Percentiles rank a stretch among this genome's conserved stretches.
phyloP scores from a whole-genome alignment of 1,140 invertebrate species.

The Gryon sp. region DNA sequence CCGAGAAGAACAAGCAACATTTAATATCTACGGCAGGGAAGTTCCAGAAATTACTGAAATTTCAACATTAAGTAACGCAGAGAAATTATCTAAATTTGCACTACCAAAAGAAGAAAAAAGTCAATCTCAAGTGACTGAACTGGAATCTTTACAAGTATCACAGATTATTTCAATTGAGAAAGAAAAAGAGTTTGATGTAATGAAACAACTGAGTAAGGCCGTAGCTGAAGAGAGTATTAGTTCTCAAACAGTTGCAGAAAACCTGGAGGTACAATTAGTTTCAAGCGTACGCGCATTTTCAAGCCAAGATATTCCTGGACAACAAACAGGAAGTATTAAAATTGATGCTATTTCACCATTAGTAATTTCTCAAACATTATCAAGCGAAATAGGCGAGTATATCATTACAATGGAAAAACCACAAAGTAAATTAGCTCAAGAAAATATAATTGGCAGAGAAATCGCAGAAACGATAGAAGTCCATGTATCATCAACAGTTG shows the following conservation, averaged over 20 bases:
- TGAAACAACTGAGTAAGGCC: constrained; percentile 37
- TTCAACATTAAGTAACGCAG: constrained; percentile 62
- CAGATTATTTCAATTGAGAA: constrained; percentile 64
- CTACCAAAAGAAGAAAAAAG: constrained; percentile 65
- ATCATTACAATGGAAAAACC: constrained; percentile 56
- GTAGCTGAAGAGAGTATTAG: constrained; percentile 61
- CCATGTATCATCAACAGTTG: too few species aligned
- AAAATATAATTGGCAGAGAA: constrained; percentile 67
- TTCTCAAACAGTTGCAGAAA: background rate
- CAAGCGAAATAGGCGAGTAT: constrained; percentile 64
- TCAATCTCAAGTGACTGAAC: constrained; percentile 57
- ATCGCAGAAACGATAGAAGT: constrained; percentile 70
- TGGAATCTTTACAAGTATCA: constrained; percentile 63
- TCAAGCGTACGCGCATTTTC: background rate
- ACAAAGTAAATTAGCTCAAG: constrained; percentile 62
- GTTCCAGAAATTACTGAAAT: constrained; percentile 64
- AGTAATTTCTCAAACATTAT: constrained; percentile 64
- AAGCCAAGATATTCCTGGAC: constrained; percentile 30
- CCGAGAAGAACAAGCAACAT: constrained; percentile 30
- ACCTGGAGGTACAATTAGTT: constrained; percentile 56
- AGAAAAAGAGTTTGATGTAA: constrained; percentile 54
- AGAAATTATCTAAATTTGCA: constrained; percentile 61
- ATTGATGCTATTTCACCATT: constrained; percentile 67
- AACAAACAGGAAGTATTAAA: constrained; percentile 59
- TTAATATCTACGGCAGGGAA: constrained; percentile 52